Conservation (phyloP, 2,797 vertebrate species). For the Antennarius maculatus region DNA sequence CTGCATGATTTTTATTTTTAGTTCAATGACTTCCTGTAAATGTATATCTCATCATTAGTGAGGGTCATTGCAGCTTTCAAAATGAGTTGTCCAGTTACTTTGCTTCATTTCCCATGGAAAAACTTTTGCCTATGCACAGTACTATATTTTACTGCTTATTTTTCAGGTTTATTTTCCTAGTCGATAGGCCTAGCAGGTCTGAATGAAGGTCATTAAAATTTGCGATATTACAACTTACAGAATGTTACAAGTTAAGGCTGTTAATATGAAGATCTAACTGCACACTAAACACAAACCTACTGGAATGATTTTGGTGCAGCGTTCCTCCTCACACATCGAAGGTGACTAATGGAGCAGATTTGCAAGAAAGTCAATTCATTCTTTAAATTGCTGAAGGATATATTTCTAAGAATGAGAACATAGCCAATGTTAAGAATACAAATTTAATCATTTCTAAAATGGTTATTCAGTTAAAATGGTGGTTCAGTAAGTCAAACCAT, state of each 20-base stretch:
- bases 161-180: conserved; percentile 34
- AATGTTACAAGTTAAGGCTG: conserved; percentile 39
- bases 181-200: conserved; percentile 26
- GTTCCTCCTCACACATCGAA: not conserved
- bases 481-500: too few relatives aligned
- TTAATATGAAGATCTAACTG: conserved; percentile 45
- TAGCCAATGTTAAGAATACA: conserved; percentile 24
- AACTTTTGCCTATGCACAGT: conserved; percentile 16
- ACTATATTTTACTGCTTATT: conserved; percentile 33
- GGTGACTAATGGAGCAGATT: conserved; percentile 53
- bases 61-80: conserved; percentile 42
- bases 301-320: conserved; percentile 54
- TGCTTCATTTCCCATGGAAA: conserved; percentile 38
- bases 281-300: conserved; percentile 41
- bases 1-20: too few relatives aligned
- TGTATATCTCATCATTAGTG: conserved; percentile 36
- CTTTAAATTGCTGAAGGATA: conserved; percentile 59
- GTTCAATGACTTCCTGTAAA: too few relatives aligned
- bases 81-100: conserved; percentile 25
- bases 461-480: too few relatives aligned
- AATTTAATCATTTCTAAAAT: conserved; percentile 29
- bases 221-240: conserved; percentile 28
- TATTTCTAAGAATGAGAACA: conserved; percentile 30
- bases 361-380: conserved; percentile 39
- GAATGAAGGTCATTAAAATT: conserved; percentile 57